Evolutionary conservation across 1,140 invertebrate species (phyloP).

Genomic region (Listronotus bonariensis): DNA sequence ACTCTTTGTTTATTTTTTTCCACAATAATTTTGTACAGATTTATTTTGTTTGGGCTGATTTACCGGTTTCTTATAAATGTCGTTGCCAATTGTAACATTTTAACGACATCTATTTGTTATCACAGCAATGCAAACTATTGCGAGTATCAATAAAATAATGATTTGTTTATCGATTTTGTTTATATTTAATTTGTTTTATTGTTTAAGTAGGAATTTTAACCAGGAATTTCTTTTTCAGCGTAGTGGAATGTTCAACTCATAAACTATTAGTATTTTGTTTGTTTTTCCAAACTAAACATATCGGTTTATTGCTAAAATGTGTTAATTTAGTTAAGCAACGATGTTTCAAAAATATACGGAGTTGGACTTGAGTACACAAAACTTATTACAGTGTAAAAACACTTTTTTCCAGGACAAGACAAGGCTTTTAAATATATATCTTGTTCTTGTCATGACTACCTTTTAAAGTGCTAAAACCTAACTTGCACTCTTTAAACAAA

Average conservation of each 20-base stretch:
- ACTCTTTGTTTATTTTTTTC: not conserved
- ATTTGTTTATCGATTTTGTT: constrained; percentile 27
- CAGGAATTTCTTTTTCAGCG: constrained; percentile 8
- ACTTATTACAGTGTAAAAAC: constrained; percentile 1
- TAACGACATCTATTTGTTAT: constrained; percentile 24
- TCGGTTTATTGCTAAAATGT: constrained; percentile 20
- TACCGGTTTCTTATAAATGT: constrained; percentile 17
- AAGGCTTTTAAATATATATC: constrained; percentile 25
- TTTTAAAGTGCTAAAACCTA: too few relatives aligned
- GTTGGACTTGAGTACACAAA: constrained; percentile 10
- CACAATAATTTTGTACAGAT: not conserved
- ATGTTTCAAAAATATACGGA: constrained; percentile 20
- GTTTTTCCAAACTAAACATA: constrained; percentile 25
- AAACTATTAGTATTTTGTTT: constrained; percentile 31
- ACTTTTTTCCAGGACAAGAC: constrained; percentile 18
- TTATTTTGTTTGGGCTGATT: not conserved
- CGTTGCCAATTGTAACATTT: constrained; percentile 20
- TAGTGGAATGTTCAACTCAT: constrained; percentile 13
- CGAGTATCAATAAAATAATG: constrained; percentile 21
- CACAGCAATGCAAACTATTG: constrained; percentile 14
- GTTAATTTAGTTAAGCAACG: constrained; percentile 25
- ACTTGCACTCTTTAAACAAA: too few relatives aligned
- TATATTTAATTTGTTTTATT: constrained; percentile 19
- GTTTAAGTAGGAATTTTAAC: constrained; percentile 6
- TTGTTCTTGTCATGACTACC: constrained; percentile 4